Base-by-base conservation (phyloP, 2,888 invertebrate genomes). In the Polydrusus pterygomalis region DNA sequence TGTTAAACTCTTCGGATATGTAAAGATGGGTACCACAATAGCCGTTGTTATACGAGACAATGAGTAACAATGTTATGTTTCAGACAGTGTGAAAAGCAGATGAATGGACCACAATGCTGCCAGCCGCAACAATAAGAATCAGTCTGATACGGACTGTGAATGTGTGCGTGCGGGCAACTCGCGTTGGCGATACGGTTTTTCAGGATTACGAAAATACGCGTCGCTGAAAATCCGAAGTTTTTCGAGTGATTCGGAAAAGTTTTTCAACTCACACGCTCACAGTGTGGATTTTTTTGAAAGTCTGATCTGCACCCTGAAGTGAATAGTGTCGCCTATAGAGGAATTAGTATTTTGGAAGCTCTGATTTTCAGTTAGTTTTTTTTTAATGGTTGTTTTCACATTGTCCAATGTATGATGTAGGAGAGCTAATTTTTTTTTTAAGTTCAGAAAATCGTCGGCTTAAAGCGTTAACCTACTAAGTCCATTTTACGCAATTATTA, bases 61-160 rank as follows among this genome's bases (percentile, higher is more conserved):
- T n/a, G 25, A 64, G 47, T 13, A 62, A 68, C 40, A 68, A 17
- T 47, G 17, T 47, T 6, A 54, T 68, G 54, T 73, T 40, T 74
- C 58, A 72, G 68, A 69, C 68, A 67, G 74, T 73, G 62, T 74
- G 67, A 68, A 70, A 70, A 70, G 74, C 70, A 70, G 74, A 75
- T 75, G 75, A 75, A 75, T 75, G 75, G 75, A 70, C 75, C 75
- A 70, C 75, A 65, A 69, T 38, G 69, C 60, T 64, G 74, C 70
- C 47, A 30, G 49, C 60, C 67, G 70, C 65, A 70, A 75, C 75
- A 75, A 70, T 60, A 51, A 51, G 38, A 56, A 54, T 75, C 75
- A 75, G 75, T 75, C 70, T 70, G 75, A 70, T 56, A 60, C 75
- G 65, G 70, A 51, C 75, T 64, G 75, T 60, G 64, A 38, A 40